These are phyloP conservation scores for Siderastrea radians DNA, from an alignment of 92 coral and sea anemone genomes.

Conservation along the genomic window DNA sequence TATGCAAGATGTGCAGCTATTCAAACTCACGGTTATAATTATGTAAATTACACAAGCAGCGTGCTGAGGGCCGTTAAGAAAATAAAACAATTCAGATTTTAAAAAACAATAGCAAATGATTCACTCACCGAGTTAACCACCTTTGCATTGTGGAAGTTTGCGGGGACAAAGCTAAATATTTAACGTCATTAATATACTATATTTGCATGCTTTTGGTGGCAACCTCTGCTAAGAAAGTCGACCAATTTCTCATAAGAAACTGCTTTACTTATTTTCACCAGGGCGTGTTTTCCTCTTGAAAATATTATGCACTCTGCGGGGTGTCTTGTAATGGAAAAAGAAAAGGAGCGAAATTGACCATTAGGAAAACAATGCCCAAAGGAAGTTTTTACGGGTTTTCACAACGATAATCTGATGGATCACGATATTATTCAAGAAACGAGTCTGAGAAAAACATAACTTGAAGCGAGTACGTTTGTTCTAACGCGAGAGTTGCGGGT, in stretches of 20 bases:
- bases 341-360: constrained; percentile 29
- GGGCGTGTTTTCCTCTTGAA: constrained; percentile 4
- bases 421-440: background rate
- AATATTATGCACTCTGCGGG: constrained; percentile 23
- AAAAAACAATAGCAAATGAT: background rate
- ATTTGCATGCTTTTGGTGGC: too few species aligned
- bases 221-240: background rate
- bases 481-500: background rate
- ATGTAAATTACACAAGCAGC: background rate
- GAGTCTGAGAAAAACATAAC: too few species aligned
- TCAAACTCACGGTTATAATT: background rate
- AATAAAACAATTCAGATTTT: background rate
- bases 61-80: background rate
- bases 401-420: constrained; percentile 13
- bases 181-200: too few species aligned
- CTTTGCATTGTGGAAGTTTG: background rate
- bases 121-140: background rate
- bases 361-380: constrained; percentile 13
- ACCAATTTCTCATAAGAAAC: background rate
- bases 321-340: constrained; percentile 3
- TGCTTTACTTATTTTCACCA: background rate
- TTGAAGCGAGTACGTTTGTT: too few species aligned
- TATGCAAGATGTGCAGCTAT: background rate
- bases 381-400: constrained; percentile 29
- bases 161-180: background rate